Evolutionary conservation across 2,113 vertebrate genomes (phyloP), one percentile per base, ranked within the genome.

Genomic region (Leucoraja erinaceus): DNA sequence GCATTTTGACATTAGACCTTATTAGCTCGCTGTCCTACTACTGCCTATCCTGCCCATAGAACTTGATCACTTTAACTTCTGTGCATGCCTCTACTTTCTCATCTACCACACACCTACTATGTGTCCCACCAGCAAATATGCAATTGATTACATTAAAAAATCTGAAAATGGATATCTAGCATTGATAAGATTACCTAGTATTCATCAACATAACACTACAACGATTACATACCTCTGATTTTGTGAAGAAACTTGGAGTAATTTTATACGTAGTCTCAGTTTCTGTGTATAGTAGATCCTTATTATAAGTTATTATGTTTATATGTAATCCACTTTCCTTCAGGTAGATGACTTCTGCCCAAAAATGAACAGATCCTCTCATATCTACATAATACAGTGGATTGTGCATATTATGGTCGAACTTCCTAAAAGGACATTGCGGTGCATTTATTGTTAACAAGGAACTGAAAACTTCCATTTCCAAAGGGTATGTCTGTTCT

Each of bases 341-440:
- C 9, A 14, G 5, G 68, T 91, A 91, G 33, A 74, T 91, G 8
- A 91, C 14, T 91, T 91, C 33, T 72, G 90, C 33, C 38, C 18
- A 47, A 72, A 91, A 74, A 0, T 0, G 0, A 33, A 91, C 16
- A 22, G 66, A 22, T 72, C 72, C 18, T 91, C 63, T 31, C 90
- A 91, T 91, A 38, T 91, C 90, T 14, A 91, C 9, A 91, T 72
- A 70, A 66, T 91, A 91, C 22, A 91, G 4, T 1, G 90, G 90
- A 20, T 25, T 54, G 0, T 74, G 0, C 38, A 72, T 20, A 54
- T 72, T 91, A 68, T 91, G 90, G 8, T 28, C 0, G 38, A 91
- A 91, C 4, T 25, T 38, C 18, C 12, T 47, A 68, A 91, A 91
- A 12, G 90, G 90, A 72, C 90, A 91, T 54, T 0, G 0, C 47